Evolutionary conservation across 35 echinoderm and acorn worm genomes (phyloP), one percentile per base, ranked within the genome.

Genomic region (Hemicentrotus pulcherrimus): DNA sequence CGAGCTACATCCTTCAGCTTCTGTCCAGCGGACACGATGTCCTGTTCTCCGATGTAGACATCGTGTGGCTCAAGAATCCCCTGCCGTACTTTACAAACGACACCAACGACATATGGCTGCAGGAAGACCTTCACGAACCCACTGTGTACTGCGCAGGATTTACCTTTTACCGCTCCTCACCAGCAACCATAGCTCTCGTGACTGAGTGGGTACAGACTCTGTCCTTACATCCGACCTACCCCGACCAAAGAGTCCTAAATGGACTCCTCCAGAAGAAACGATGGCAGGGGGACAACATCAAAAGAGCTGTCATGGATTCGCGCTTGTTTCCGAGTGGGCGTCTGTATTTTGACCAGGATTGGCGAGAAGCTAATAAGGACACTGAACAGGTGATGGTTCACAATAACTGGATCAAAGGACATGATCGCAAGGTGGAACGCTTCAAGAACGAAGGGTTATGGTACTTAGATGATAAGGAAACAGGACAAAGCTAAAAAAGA

Each of bases 31-130:
- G 96, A 15, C 92, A 89, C 9, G 96, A 98, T 89, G 97, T 98
- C 2, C 88, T 98, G 10, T 98, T 98, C 61, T 94, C 47, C 32
- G 97, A 98, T 46, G 96, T 98, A 0, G 97, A 98, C 47, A 98
- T 94, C 31, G 65, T 98, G 13, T 98, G 97, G 97, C 92, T 98
- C 16, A 46, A 96, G 30, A 92, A 96, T 71, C 97, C 97, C 1
- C 95, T 97, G 32, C 97, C 94, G 32, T 96, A 88, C 85, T 96
- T 96, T 50, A 70, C 85, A 4, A 85, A 59, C 28, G 85, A 96
- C 47, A 93, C 52, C 32, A 48, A 96, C 46, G 94, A 95, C 85
- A 88, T 94, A 28, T 96, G 47, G 70, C 92, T 50, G 11, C 86
- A 88, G 70, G 70, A 88, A 31, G 78, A 95, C 85, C 94, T 24